phyloP scores from a whole-genome alignment of 1,140 invertebrate species.

The Pseudoatta argentina region DNA sequence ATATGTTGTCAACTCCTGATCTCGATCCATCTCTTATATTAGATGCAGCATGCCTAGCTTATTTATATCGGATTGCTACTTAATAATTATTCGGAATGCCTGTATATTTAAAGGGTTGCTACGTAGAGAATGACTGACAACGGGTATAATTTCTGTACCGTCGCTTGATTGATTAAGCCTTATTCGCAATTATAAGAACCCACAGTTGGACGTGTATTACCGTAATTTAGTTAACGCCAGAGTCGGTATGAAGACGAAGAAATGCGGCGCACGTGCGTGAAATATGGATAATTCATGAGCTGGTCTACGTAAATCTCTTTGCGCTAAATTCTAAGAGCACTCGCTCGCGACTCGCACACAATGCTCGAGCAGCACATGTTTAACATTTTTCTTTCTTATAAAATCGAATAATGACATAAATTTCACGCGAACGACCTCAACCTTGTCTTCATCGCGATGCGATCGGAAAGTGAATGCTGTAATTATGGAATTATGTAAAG shows the following conservation, averaged over 20 bases:
- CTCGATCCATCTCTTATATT: conserved; percentile 14
- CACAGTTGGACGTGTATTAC: conserved; percentile 25
- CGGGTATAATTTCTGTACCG: conserved; percentile 16
- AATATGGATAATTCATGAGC: conserved; percentile 42
- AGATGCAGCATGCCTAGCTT: conserved; percentile 1
- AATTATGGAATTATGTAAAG: conserved; percentile 46
- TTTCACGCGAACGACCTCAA: conserved; percentile 8
- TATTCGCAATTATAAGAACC: conserved; percentile 17
- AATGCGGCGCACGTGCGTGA: conserved; percentile 30
- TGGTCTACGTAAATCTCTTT: conserved; percentile 3
- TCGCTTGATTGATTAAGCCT: conserved; percentile 28
- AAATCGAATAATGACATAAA: conserved; percentile 41
- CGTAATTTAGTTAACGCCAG: conserved; percentile 30
- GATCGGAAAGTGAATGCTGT: conserved; percentile 4
- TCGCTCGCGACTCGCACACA: neutral
- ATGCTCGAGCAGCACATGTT: neutral
- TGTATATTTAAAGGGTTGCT: conserved; percentile 12
- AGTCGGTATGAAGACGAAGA: conserved; percentile 9
- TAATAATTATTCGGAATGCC: neutral
- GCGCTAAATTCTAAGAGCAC: conserved; percentile 29
- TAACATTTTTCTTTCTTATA: conserved; percentile 15
- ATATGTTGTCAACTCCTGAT: conserved; percentile 14
- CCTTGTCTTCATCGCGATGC: conserved; percentile 7
- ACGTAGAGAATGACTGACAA: conserved; percentile 17
- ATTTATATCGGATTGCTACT: neutral